Evolutionary conservation across 2,113 vertebrate genomes (phyloP).

Genomic region (Andinoacara biseriatus): DNA sequence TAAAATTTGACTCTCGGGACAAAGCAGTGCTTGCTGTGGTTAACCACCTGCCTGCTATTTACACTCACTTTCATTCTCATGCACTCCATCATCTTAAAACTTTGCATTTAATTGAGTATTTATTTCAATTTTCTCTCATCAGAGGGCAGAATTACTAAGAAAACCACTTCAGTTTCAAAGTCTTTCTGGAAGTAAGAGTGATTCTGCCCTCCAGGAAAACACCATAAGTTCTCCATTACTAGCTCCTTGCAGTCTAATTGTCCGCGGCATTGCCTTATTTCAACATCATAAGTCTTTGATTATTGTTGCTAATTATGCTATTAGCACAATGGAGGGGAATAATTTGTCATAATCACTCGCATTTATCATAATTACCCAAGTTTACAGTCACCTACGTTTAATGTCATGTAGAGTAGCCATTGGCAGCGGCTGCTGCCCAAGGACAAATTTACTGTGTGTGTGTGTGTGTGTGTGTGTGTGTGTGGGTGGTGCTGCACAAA

Average conservation of each 20-base stretch:
- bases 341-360: conserved; percentile 69
- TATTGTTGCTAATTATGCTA: conserved; percentile 75
- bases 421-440: conserved; percentile 44
- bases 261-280: conserved; percentile 64
- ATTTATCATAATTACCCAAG: conserved; percentile 75
- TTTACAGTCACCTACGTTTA: conserved; percentile 74
- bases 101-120: conserved; percentile 43
- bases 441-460: conserved; percentile 35
- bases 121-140: conserved; percentile 57
- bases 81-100: neutral
- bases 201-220: conserved; percentile 49
- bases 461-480: neutral
- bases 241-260: conserved; percentile 62
- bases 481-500: too few relatives aligned
- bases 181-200: conserved; percentile 24
- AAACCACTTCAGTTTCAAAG: conserved; percentile 30
- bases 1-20: neutral
- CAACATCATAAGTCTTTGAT: conserved; percentile 73
- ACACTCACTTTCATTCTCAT: neutral
- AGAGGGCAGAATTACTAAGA: conserved; percentile 26
- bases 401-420: conserved; percentile 51
- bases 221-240: conserved; percentile 61
- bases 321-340: conserved; percentile 67
- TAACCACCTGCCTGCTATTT: neutral
- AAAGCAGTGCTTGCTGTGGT: neutral